A percentile compares a stretch with the other conserved stretches of the same genome.
Conservation (phyloP, 2,113 vertebrate genomes). For the Grammomys surdaster region DNA sequence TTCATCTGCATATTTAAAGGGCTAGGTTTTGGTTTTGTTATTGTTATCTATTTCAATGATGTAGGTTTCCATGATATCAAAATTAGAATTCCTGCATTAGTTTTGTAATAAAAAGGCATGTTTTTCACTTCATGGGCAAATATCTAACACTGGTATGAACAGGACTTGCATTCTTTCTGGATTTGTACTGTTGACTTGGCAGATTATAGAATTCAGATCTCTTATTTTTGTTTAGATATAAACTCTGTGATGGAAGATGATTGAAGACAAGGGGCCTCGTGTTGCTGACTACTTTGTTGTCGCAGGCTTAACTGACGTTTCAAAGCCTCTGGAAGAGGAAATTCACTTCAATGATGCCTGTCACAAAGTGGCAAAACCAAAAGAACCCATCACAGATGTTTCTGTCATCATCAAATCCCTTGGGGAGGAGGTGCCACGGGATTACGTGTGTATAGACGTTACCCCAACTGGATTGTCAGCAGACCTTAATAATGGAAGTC, state of each 20-base stretch:
- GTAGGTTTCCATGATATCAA: conserved; percentile 18
- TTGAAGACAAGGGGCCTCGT: conserved; percentile 98
- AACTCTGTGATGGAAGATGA: conserved; percentile 95
- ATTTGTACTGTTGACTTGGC: conserved; percentile 12
- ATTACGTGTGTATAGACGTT: conserved; percentile 94
- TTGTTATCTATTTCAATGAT: conserved; percentile 14
- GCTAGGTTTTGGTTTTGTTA: not conserved
- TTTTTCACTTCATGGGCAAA: conserved; percentile 26
- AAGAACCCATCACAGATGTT: conserved; percentile 98
- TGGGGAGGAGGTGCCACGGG: conserved; percentile 95
- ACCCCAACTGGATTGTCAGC: conserved; percentile 96
- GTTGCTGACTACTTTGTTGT: conserved; percentile 99
- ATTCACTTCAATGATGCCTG: conserved; percentile 95
- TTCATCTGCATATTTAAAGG: conserved; percentile 18
- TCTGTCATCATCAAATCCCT: conserved; percentile 96
- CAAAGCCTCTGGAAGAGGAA: conserved; percentile 97
- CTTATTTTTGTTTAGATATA: conserved; percentile 80
- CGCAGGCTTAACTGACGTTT: conserved; percentile 95
- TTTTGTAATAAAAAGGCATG: conserved; percentile 50
- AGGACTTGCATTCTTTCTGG: not conserved
- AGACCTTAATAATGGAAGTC: conserved; percentile 97
- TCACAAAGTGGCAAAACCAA: conserved; percentile 93
- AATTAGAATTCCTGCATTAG: conserved; percentile 42
- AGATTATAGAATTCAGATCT: not conserved
- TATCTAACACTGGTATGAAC: not conserved